Percentiles rank a stretch among this genome's conserved stretches.
Evolutionary conservation across 2,888 invertebrate species (phyloP).

Genomic region (Rhodophaea formosa): DNA sequence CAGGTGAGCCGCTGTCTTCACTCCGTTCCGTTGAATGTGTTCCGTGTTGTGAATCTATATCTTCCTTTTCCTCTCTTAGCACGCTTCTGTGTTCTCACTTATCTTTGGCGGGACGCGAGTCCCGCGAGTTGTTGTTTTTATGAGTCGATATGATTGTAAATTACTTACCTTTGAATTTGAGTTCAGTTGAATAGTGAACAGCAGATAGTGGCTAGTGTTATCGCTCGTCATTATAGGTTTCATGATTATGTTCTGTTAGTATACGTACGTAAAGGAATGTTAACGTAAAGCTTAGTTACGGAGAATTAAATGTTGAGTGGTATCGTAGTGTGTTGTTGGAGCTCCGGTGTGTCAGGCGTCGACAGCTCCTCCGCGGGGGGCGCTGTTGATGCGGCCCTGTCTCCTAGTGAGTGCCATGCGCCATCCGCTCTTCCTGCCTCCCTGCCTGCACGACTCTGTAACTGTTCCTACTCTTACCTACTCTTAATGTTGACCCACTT

Average conservation of each 20-base stretch:
- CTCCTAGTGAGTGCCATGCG: constrained; percentile 52
- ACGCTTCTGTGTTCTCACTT: constrained; percentile 83
- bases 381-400: constrained; percentile 49
- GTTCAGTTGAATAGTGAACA: constrained; percentile 78
- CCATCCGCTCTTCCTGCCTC: constrained; percentile 50
- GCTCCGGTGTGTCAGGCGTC: constrained; percentile 65
- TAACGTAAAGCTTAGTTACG: constrained; percentile 78
- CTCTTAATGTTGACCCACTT: constrained; percentile 73
- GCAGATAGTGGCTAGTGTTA: constrained; percentile 81
- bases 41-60: constrained; percentile 81
- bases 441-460: constrained; percentile 75
- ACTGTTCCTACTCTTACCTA: constrained; percentile 45
- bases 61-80: constrained; percentile 81
- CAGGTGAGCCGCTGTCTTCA: constrained; percentile 93
- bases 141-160: constrained; percentile 78
- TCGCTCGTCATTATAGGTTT: constrained; percentile 79
- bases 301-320: constrained; percentile 79
- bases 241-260: constrained; percentile 79
- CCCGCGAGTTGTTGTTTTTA: constrained; percentile 76
- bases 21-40: constrained; percentile 82
- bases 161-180: constrained; percentile 75
- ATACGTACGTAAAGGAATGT: constrained; percentile 77
- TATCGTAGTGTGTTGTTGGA: constrained; percentile 78
- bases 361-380: constrained; percentile 60
- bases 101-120: constrained; percentile 78